These are phyloP conservation scores for Cephus cinctus DNA, from an alignment of 1,140 invertebrate species.

Conservation along the genomic window DNA sequence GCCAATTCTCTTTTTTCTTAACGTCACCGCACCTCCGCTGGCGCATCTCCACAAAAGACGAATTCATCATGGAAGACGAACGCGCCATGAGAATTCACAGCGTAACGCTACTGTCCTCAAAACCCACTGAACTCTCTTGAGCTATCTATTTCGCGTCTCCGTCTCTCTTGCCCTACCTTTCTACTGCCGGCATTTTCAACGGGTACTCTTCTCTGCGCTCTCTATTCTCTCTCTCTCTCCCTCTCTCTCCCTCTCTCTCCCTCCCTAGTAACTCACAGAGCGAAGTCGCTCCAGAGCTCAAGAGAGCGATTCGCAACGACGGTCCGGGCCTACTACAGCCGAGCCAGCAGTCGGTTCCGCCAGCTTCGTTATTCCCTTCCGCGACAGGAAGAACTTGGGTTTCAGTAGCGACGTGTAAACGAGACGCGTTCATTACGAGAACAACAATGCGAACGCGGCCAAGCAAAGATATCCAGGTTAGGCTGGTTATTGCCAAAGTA, in stretches of 20 bases:
- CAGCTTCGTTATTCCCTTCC: constrained; percentile 17
- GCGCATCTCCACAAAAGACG: too few species aligned
- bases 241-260: neutral
- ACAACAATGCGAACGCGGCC: too few species aligned
- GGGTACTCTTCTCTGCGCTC: too few species aligned
- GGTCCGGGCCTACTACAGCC: too few species aligned
- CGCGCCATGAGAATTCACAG: constrained; percentile 4
- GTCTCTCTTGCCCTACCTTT: constrained; percentile 3
- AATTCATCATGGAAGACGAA: too few species aligned
- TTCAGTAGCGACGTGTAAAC: constrained; percentile 20
- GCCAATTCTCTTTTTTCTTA: too few species aligned
- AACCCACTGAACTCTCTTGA: constrained; percentile 25
- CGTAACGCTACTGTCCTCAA: constrained; percentile 16
- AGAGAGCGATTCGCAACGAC: too few species aligned
- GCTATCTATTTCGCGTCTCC: constrained; percentile 7
- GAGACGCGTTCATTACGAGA: constrained; percentile 11
- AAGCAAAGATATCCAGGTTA: too few species aligned
- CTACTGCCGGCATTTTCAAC: too few species aligned
- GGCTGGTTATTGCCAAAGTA: too few species aligned
- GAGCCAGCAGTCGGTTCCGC: constrained; percentile 17
- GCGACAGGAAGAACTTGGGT: constrained; percentile 10
- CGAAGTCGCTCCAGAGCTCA: constrained; percentile 7
- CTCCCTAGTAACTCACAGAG: too few species aligned
- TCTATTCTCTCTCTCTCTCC: neutral
- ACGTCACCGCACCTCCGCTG: too few species aligned